Evolutionary conservation across 2,113 vertebrate species (phyloP).

Genomic region (Struthio camelus): DNA sequence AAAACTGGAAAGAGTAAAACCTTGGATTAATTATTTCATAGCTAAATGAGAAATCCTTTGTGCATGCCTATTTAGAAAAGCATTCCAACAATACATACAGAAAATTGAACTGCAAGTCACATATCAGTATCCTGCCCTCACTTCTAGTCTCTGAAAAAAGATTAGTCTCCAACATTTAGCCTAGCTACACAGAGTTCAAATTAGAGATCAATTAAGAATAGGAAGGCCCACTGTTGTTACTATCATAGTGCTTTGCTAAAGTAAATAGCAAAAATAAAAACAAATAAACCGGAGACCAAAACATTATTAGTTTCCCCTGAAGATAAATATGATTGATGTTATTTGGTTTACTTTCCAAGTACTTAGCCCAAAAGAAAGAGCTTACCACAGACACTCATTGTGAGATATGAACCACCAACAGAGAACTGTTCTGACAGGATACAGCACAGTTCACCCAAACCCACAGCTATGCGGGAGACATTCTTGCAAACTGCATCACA

Average conservation of each 20-base stretch:
- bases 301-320: not conserved
- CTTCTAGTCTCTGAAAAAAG: not conserved
- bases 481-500: not conserved
- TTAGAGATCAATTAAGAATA: not conserved
- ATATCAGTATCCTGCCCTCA: not conserved
- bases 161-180: not conserved
- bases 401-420: not conserved
- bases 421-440: not conserved
- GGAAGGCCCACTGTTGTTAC: not conserved
- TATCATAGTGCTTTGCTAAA: not conserved
- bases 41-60: not conserved
- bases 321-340: not conserved
- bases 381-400: not conserved
- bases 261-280: not conserved
- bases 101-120: not conserved
- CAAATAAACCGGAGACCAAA: not conserved
- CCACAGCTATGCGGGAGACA: not conserved
- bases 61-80: not conserved
- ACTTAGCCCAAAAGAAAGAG: not conserved
- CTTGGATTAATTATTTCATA: not conserved
- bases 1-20: not conserved
- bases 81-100: not conserved
- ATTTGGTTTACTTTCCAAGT: conserved; percentile 6
- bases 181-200: not conserved
- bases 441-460: not conserved